A percentile compares a stretch with the other conserved stretches of the same genome.
Evolutionary conservation across 1,140 invertebrate species (phyloP).

Genomic region (Trachymyrmex septentrionalis): DNA sequence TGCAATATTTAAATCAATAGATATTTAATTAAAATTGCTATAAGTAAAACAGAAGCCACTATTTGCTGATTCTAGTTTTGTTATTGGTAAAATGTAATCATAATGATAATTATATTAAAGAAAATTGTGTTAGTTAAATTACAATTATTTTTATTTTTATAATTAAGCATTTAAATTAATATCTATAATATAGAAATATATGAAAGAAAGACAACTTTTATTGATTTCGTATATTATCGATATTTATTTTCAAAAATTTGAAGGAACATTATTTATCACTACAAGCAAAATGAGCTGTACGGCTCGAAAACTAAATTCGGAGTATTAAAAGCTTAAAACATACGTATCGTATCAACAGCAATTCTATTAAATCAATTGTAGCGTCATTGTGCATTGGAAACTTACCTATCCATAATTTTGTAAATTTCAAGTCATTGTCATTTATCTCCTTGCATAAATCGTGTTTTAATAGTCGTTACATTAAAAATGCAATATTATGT

Average conservation of each 20-base stretch:
- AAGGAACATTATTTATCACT: constrained; percentile 10
- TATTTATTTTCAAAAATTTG: not conserved
- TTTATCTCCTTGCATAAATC: not conserved
- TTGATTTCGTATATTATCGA: not conserved
- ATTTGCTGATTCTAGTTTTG: too few species aligned
- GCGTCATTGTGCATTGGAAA: not conserved
- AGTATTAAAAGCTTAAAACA: constrained; percentile 11
- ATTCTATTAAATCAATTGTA: not conserved
- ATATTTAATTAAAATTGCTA: too few species aligned
- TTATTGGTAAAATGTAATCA: too few species aligned
- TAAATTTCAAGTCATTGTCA: not conserved
- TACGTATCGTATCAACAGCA: not conserved
- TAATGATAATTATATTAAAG: not conserved
- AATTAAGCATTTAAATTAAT: not conserved
- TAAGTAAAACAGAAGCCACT: too few species aligned
- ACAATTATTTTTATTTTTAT: constrained; percentile 1
- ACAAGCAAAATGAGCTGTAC: not conserved
- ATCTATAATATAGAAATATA: not conserved
- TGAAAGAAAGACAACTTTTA: not conserved
- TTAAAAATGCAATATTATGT: not conserved
- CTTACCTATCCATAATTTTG: not conserved
- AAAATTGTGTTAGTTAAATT: not conserved
- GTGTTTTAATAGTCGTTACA: not conserved
- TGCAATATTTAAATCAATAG: too few species aligned
- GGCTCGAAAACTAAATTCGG: not conserved